Evolutionary conservation across 2,888 invertebrate species (phyloP), one percentile per base, ranked within the genome.

Genomic region (Palloptera scutellata): DNA sequence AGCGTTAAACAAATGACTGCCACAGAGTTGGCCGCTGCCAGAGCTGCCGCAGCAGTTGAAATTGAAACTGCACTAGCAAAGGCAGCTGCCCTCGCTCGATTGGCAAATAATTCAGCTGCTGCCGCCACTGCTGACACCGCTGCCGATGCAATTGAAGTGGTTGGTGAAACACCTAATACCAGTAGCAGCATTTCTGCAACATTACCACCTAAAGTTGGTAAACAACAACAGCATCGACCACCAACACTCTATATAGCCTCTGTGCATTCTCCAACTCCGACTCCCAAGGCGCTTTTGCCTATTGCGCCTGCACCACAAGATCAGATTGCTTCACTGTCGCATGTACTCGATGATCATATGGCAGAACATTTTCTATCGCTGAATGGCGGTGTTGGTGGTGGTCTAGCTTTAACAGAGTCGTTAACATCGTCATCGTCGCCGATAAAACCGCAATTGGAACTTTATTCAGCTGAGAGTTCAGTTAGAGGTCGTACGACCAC

Each of bases 1-100:
- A 83, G 81, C 72, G 80, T 81, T 40, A 81, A 81, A 75, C 81
- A 82, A 69, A 81, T 81, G 83, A 81, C 83, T 8, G 81, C 81
- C 70, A 81, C 81, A 0, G 81, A 81, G 43, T 66, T 83, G 68
- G 69, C 72, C 9, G 74, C 74, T 54, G 66, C 78, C 4, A 75
- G 81, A 9, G 75, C 82, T 1, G 81, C 81, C 12, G 81, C 74
- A n/a, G 72, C 74, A 15, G 70, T 77, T n/a, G 77, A 82, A 67
- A 74, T 76, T 1, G 73, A 79, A 67, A 72, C 73, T 3, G 73
- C 70, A 19, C 60, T 74, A 13, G 70, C 69, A 12, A 76, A 76
- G 57, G 72, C 70, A n/a, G 73, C 72, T 20, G 68, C 67, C 57
- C 57, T 64, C 3, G 51, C 54, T 9, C 59, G 65, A 61, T 57